phyloP scores from a whole-genome alignment of 2,797 vertebrate genomes.

The Diceros bicornis region DNA sequence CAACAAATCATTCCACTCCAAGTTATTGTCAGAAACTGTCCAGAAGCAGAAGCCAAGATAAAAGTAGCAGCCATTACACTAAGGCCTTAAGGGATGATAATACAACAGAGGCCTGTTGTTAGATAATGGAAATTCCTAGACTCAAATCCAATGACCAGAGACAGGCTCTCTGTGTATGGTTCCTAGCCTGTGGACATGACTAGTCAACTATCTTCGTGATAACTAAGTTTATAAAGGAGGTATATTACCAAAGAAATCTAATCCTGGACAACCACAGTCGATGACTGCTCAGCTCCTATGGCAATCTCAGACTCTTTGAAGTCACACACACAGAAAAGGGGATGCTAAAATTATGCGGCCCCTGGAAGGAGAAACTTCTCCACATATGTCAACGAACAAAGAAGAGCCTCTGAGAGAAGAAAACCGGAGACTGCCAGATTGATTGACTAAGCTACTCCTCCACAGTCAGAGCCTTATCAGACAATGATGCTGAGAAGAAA shows the following conservation, averaged over 20 bases:
- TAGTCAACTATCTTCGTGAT: neutral
- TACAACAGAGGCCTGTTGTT: neutral
- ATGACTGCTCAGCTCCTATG: neutral
- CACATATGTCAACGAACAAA: neutral
- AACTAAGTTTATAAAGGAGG: neutral
- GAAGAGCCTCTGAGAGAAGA: neutral
- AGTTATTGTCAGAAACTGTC: neutral
- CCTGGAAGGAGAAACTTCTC: neutral
- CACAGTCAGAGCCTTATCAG: neutral
- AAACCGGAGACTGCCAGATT: neutral
- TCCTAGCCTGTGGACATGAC: neutral
- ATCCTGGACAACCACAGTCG: neutral
- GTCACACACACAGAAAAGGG: neutral
- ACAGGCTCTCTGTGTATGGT: neutral
- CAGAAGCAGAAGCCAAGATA: neutral
- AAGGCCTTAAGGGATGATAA: neutral
- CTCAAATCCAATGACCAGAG: neutral
- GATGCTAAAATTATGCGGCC: neutral
- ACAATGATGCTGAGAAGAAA: neutral
- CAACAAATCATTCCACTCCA: neutral
- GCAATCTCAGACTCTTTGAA: neutral
- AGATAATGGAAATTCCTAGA: neutral
- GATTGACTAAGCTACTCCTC: neutral
- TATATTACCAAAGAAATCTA: constrained; percentile 3
- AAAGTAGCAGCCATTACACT: neutral